Evolutionary conservation across 2,888 invertebrate species (phyloP).

Genomic region (Diplolepis rosae): DNA sequence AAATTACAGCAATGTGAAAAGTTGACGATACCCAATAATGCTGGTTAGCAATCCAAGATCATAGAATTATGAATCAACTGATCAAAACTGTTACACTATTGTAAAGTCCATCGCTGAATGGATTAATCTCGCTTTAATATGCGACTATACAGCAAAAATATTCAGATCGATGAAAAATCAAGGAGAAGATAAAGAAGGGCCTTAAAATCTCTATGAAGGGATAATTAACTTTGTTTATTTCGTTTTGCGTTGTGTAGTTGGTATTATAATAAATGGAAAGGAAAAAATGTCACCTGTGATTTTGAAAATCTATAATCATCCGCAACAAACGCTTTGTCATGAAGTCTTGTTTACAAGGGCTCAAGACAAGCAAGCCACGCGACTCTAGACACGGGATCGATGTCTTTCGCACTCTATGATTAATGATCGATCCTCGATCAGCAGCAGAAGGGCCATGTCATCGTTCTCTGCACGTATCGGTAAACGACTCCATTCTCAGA

Average conservation of each 20-base stretch:
- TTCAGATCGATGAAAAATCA: background rate
- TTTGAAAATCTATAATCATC: conserved; percentile 8
- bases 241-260: background rate
- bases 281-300: background rate
- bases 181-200: background rate
- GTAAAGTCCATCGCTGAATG: too few species aligned
- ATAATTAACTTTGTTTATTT: background rate
- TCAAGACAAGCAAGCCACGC: conserved; percentile 35
- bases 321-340: conserved; percentile 4
- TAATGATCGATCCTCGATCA: conserved; percentile 61
- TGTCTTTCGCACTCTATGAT: conserved; percentile 56
- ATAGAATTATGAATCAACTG: too few species aligned
- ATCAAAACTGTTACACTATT: too few species aligned
- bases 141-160: background rate
- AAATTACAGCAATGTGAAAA: too few species aligned
- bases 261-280: conserved; percentile 3
- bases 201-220: background rate
- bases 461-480: conserved; percentile 43
- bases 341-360: conserved; percentile 35
- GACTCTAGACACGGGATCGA: conserved; percentile 41
- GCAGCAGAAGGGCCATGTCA: conserved; percentile 57
- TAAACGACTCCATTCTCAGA: conserved; percentile 43
- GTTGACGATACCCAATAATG: too few species aligned
- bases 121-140: too few species aligned
- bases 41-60: too few species aligned